Conservation (phyloP, 2,113 vertebrate genomes). For the Chionis minor region DNA sequence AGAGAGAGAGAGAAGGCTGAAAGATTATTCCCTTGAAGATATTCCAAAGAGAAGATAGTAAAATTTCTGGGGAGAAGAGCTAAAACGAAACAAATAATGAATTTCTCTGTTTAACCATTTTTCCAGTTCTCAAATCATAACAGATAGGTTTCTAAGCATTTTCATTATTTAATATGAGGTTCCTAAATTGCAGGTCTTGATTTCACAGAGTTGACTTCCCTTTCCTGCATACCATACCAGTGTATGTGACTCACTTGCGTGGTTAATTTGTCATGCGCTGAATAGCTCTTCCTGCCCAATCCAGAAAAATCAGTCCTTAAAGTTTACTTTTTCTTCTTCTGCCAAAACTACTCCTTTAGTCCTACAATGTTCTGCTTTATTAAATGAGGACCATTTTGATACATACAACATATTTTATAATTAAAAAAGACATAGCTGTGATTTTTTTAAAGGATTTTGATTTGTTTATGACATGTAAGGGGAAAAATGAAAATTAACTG, state of each 20-base stretch:
- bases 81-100: neutral
- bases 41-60: neutral
- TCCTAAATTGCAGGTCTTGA: constrained; percentile 61
- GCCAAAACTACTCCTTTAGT: neutral
- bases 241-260: constrained; percentile 64
- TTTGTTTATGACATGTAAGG: neutral
- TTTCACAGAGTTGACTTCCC: constrained; percentile 57
- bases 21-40: neutral
- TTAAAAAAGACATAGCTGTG: neutral
- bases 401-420: neutral
- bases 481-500: neutral
- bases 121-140: neutral
- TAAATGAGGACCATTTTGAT: neutral
- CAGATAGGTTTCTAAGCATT: constrained; percentile 33
- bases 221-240: constrained; percentile 65
- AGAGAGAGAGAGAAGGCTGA: neutral
- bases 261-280: constrained; percentile 65
- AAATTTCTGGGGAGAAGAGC: neutral
- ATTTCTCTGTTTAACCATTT: neutral
- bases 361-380: neutral
- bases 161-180: constrained; percentile 14
- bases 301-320: constrained; percentile 37
- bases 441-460: neutral
- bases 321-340: constrained; percentile 14
- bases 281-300: constrained; percentile 56